phyloP scores from a whole-genome alignment of 2,797 vertebrate species.

The Danio aesculapii region DNA sequence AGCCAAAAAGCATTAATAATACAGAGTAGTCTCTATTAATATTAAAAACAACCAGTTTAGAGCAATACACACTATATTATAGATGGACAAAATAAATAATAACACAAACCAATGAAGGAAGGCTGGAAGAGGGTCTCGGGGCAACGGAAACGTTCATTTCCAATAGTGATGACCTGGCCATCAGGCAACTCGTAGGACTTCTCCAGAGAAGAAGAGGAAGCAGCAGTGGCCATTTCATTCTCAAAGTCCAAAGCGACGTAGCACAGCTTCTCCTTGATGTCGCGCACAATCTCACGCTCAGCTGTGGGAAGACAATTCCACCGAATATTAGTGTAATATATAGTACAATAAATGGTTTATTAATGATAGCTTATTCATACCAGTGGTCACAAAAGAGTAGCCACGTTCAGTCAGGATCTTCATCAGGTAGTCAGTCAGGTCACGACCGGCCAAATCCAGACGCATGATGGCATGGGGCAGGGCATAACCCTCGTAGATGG shows the following conservation, averaged over 20 bases:
- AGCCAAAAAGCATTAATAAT: no score
- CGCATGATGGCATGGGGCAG: slow-evolving; percentile 70
- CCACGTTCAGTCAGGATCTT: slow-evolving; percentile 65
- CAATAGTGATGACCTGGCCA: slow-evolving; percentile 99
- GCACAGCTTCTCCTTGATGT: slow-evolving; percentile 99
- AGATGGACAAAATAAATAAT: not conserved
- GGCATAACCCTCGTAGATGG: slow-evolving; percentile 67
- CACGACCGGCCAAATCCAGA: slow-evolving; percentile 66
- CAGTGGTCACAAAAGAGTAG: slow-evolving; percentile 63
- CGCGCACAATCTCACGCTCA: slow-evolving; percentile 99
- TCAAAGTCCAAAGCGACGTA: slow-evolving; percentile 99
- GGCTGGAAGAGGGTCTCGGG: slow-evolving; percentile 99
- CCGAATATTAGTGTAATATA: not conserved
- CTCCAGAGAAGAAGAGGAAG: slow-evolving; percentile 98
- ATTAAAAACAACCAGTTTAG: no score
- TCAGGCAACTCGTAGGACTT: slow-evolving; percentile 99
- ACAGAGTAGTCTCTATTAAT: no score
- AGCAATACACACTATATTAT: no score
- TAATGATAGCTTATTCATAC: slow-evolving; percentile 24
- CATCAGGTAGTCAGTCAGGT: slow-evolving; percentile 70
- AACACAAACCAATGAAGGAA: slow-evolving; percentile 93
- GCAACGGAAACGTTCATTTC: slow-evolving; percentile 99
- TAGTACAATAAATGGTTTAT: not conserved
- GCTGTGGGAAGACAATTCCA: slow-evolving; percentile 74
- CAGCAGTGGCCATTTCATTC: slow-evolving; percentile 99